Evolutionary conservation across 2,888 invertebrate genomes (phyloP), one percentile per base, ranked within the genome.

Genomic region (Parasteatoda lunata): DNA sequence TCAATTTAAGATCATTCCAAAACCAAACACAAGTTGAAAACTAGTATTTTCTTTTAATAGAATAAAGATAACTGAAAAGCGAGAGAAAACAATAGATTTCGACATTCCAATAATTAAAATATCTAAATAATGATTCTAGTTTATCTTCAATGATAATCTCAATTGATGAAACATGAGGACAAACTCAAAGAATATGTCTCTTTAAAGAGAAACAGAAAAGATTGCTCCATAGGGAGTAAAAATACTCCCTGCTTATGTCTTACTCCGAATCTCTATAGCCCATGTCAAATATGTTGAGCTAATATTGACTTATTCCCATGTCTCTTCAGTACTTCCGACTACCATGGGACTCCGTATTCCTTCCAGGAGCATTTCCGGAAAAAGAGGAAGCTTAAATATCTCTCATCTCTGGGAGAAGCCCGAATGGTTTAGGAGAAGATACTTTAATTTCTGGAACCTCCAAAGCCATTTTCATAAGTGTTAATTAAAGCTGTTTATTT

Each of bases 261-360:
- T 72, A 73, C 64, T 75, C 79, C 69, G 75, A 76, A 80, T 80
- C 76, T 80, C 76, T 80, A 70, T 80, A 85, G 85, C 80, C 76
- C 13, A 80, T 80, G 80, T 85, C 85, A 85, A 80, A 76, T 80
- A 85, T 77, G 85, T 85, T 79, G 80, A 77, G 85, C 80, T 66
- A 85, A 85, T 85, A 85, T 85, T 85, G 79, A 85, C 85, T 84
- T 79, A 79, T 79, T 79, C 84, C 75, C 51, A 76, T 71, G 80
- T 76, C 80, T 80, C 78, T 84, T 54, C 66, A 75, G 84, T 84
- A 52, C 70, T 84, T 72, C 75, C 66, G 76, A 68, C 85, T 85
- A 80, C 71, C 76, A 15, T 49, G 71, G 76, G 76, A 85, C 59
- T 75, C 68, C 72, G 13, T 51, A 48, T 69, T 82, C 48, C 77